Base-by-base conservation (phyloP, 2,888 invertebrate species). In the Coleophora flavipennella region DNA sequence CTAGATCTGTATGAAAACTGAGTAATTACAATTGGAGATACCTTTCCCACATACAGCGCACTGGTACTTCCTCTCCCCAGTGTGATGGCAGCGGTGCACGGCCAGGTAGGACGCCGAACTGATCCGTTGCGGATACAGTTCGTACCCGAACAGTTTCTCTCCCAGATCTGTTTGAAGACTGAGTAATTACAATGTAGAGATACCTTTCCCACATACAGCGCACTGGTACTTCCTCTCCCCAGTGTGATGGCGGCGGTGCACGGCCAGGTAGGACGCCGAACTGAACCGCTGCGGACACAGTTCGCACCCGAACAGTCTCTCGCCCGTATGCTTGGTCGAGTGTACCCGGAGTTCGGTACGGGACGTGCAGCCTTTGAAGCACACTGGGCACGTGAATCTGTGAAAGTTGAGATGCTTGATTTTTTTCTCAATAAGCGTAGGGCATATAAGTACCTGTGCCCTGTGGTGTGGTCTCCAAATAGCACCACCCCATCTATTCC, bases 321-420 rank as follows among this genome's bases (percentile, higher is more conserved):
- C 84, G 28, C 80, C 84, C 0, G 80, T 68, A 55, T 85, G 85
- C 47, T 67, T 69, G 50, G 56, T 66, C 7, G 66, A 47, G 58
- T 85, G 85, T 42, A 73, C 73, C 43, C 85, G 76, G 31, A 85
- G 64, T 48, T 85, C 85, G 6, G 76, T 55, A 40, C 84, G 77
- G 0, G 83, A 74, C n/a, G 73, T 62, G 60, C 83, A 85, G 38
- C 78, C 78, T 41, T 84, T 85, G 46, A 69, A 56, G 67, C 85
- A 85, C 1, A 85, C 61, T 1, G 73, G 67, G 42, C 85, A 85
- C 12, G 71, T 63, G 65, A 83, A 84, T 56, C 84, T 83, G 55
- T 1, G 12, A 20, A 13, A 10, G 2, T 20, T 20, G 20, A n/a
- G n/a, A n/a, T n/a, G n/a, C n/a, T n/a, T n/a, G n/a, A n/a, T n/a